A percentile compares a stretch with the other conserved stretches of the same genome.
phyloP scores from a whole-genome alignment of 53 echinoderm and acorn worm species.

The Temnopleurus reevesii region DNA sequence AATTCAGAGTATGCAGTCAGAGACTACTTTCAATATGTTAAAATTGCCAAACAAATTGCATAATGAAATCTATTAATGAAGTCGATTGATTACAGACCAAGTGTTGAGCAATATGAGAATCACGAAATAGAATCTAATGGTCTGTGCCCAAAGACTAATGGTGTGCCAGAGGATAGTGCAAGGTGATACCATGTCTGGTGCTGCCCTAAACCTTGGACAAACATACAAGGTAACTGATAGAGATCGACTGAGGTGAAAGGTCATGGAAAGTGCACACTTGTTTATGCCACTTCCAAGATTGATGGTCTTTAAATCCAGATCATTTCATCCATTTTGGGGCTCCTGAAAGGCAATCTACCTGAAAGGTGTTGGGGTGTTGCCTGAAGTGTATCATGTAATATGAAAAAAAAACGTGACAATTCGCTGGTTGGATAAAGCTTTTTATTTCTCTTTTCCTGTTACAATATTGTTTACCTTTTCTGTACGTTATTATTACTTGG shows the following conservation, averaged over 20 bases:
- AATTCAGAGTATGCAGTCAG: too few species aligned
- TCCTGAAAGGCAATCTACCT: too few species aligned
- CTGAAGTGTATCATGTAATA: too few species aligned
- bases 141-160: not conserved
- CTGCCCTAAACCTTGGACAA: conserved; percentile 5
- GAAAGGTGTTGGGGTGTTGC: conserved; percentile 2
- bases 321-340: conserved; percentile 1
- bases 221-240: conserved; percentile 32
- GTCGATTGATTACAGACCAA: not conserved
- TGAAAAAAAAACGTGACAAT: too few species aligned
- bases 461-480: too few species aligned
- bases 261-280: conserved; percentile 9
- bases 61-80: too few species aligned
- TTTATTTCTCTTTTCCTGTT: too few species aligned
- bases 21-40: too few species aligned
- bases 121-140: too few species aligned
- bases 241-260: conserved; percentile 4
- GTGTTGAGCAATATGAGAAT: not conserved
- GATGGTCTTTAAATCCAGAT: not conserved
- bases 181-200: not conserved
- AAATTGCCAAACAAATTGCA: too few species aligned
- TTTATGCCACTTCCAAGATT: conserved; percentile 31
- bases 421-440: too few species aligned
- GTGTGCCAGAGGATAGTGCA: not conserved
- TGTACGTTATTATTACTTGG: too few species aligned